A percentile compares a stretch with the other conserved stretches of the same genome.
Conservation (phyloP, 2,113 vertebrate species). For the Labeo rohita region DNA sequence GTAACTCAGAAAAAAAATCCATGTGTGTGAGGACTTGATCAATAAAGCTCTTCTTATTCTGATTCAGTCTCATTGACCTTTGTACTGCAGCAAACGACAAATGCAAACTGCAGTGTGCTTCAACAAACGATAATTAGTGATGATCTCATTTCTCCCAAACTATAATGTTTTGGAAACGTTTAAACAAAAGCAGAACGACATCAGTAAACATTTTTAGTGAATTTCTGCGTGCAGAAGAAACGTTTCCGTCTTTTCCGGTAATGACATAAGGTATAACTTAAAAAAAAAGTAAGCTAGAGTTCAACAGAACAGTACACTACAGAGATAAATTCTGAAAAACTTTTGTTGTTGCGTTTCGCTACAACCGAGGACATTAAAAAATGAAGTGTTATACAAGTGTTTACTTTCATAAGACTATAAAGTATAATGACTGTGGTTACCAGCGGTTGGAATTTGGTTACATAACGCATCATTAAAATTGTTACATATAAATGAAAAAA, state of each 20-base stretch:
- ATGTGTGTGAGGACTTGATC: background rate
- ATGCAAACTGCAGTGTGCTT: constrained; percentile 4
- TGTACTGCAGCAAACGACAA: constrained; percentile 2
- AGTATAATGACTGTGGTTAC: background rate
- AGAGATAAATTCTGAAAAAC: background rate
- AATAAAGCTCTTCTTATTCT: constrained; percentile 11
- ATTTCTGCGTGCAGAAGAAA: background rate
- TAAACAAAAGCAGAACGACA: background rate
- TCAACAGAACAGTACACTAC: background rate
- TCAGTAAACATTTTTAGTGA: background rate
- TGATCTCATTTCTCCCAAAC: background rate
- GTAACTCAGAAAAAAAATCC: background rate
- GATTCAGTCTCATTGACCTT: background rate
- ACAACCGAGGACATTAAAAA: background rate
- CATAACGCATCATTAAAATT: constrained; percentile 21
- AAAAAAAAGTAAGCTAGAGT: too few species aligned
- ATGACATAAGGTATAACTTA: background rate
- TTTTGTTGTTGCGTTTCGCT: background rate
- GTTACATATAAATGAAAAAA: background rate
- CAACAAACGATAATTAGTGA: background rate
- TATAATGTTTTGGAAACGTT: background rate
- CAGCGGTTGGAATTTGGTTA: constrained; percentile 23
- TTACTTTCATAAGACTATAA: background rate
- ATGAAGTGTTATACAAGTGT: constrained; percentile 3
- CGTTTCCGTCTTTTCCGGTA: background rate